Evolutionary conservation across 2,888 invertebrate species (phyloP), one percentile per base, ranked within the genome.

Genomic region (Ophioninae sp.): DNA sequence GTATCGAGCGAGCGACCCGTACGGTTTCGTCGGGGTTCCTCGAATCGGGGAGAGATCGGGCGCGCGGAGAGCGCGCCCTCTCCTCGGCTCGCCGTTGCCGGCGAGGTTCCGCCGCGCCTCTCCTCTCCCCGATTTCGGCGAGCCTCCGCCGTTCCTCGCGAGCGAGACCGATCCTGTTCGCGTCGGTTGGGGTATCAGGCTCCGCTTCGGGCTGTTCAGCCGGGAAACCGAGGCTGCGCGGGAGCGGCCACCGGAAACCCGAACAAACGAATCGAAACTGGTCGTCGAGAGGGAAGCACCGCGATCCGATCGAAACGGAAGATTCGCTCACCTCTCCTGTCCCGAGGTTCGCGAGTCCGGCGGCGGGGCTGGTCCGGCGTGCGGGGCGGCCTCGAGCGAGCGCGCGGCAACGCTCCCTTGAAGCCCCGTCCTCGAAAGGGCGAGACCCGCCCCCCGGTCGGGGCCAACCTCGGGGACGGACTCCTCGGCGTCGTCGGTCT

Each of bases 351-450:
- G 7, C 74, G 57, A 67, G 83, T 83, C 23, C 41, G 69, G 7
- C 74, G 68, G 21, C 85, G 85, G 37, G 74, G 80, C 57, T 85
- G 83, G n/a, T 90, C 91, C 56, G 95, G 95, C 17, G 95, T 94
- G 69, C 93, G 94, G n/a, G n/a, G n/a, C 83, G 95, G 94, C 13
- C 95, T 93, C 6, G 95, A 95, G 7, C 94, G 94, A 57, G 91
- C 89, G 76, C 91, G 88, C 37, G 93, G 92, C 13, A 89, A 91
- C 50, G 93, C 93, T 21, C 93, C 93, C 84, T 93, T 93, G 93
- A 95, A 93, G 90, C 95, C 93, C 89, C 94, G 91, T 89, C 95
- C 95, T 89, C 94, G 94, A 85, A 95, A 95, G 2, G 95, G 95
- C 10, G 95, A 95, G 68, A 94, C 93, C 81, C 94, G 93, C 6